Conservation (phyloP, 1,140 invertebrate species). For the Hycleus phaleratus region DNA sequence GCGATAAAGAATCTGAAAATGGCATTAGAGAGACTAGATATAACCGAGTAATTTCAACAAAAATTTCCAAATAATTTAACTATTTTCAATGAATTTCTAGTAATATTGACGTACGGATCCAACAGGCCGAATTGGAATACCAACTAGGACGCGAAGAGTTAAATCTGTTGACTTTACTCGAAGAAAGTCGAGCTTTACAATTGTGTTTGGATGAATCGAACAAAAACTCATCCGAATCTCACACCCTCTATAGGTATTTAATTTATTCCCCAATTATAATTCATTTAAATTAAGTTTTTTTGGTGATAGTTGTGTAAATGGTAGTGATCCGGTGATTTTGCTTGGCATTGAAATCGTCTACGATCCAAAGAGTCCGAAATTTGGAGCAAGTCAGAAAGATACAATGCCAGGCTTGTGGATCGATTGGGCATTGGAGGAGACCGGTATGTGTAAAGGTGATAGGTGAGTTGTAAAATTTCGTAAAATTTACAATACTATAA, state of each 20-base stretch:
- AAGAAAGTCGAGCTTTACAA: slow-evolving; percentile 73
- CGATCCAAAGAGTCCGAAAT: slow-evolving; percentile 57
- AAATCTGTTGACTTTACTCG: slow-evolving; percentile 71
- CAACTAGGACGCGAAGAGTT: slow-evolving; percentile 79
- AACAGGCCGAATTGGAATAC: slow-evolving; percentile 83
- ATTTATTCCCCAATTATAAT: not conserved
- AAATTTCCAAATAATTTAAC: not conserved
- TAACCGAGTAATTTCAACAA: slow-evolving; percentile 55
- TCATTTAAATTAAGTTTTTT: slow-evolving; percentile 8
- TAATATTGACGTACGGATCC: slow-evolving; percentile 82
- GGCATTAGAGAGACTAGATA: slow-evolving; percentile 65
- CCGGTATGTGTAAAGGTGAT: slow-evolving; percentile 66
- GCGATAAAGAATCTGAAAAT: slow-evolving; percentile 69
- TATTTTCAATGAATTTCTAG: slow-evolving; percentile 43
- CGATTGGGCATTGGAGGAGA: slow-evolving; percentile 69
- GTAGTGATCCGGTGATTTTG: slow-evolving; percentile 44
- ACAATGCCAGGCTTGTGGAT: slow-evolving; percentile 55
- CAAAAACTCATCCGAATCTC: slow-evolving; percentile 40
- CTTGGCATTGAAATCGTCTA: slow-evolving; percentile 59
- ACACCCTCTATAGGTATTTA: slow-evolving; percentile 57
- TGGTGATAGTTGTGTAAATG: slow-evolving; percentile 46
- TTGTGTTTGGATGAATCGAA: slow-evolving; percentile 65
- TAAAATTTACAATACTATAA: no score
- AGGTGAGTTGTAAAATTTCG: slow-evolving; percentile 44
- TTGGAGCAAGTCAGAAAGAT: slow-evolving; percentile 51